These are phyloP conservation scores for Todiramphus chloris DNA, from an alignment of 2,113 vertebrate genomes.

Conservation along the genomic window DNA sequence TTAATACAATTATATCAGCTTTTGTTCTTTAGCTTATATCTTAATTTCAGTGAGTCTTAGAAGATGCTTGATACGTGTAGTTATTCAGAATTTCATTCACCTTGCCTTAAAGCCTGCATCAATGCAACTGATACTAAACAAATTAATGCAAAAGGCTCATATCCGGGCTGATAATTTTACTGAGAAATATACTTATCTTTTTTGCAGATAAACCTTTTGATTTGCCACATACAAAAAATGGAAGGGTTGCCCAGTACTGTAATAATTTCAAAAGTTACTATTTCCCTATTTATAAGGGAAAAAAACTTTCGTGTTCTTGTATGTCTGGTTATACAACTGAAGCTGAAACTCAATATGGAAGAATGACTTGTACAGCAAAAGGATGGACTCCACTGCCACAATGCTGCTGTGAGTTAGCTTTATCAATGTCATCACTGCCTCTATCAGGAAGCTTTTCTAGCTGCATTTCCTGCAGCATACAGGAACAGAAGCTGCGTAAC, in stretches of 20 bases:
- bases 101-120: neutral
- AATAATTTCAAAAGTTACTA: constrained; percentile 74
- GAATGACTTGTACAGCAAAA: constrained; percentile 55
- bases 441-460: neutral
- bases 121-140: neutral
- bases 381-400: constrained; percentile 71
- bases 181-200: neutral
- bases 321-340: constrained; percentile 68
- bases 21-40: too few relatives aligned
- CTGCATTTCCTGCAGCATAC: neutral
- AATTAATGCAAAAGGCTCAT: neutral
- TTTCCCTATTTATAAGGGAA: constrained; percentile 66
- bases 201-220: constrained; percentile 71
- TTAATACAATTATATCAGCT: neutral
- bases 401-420: constrained; percentile 72
- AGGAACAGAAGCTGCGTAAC: neutral
- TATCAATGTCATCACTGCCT: neutral
- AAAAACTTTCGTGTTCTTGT: constrained; percentile 67
- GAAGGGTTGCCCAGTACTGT: constrained; percentile 70
- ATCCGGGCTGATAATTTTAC: neutral
- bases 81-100: neutral
- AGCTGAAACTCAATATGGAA: constrained; percentile 56
- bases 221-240: constrained; percentile 71
- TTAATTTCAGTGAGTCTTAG: neutral
- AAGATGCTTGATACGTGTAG: neutral